Base-by-base conservation (phyloP, 2,888 invertebrate genomes). In the Pollenia labialis region DNA sequence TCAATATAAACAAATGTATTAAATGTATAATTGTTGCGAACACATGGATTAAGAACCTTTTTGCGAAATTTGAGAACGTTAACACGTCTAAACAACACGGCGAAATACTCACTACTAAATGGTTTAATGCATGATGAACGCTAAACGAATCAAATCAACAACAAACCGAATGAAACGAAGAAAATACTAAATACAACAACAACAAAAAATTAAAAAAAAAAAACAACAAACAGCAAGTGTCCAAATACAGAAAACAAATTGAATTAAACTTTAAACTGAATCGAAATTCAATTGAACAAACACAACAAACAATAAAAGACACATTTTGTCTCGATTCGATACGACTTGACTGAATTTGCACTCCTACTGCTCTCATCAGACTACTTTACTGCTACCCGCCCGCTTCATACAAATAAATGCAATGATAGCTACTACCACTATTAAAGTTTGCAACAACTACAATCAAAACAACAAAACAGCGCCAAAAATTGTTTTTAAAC, bases 101-200 rank as follows among this genome's bases (percentile, higher is more conserved):
- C 90, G 91, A 89, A 90, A 90, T 91, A 90, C 90, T 91, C 91
- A 90, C 90, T 90, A 92, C 91, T 91, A 88, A 91, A 86, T 77
- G 87, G 85, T 83, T 80, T 74, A 83, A 74, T 81, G 83, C 60
- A 77, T 72, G 76, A 66, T 75, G 64, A 76, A 87, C 75, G 77
- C 77, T 66, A 69, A 75, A 82, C 84, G 85, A 87, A 85, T 89
- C 88, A 81, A 88, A 85, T 87, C 74, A 81, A 79, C 76, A 68
- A 72, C 66, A 75, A 83, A 76, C 74, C 75, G 75, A 76, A 84
- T 50, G 56, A 81, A 66, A 85, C 68, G 79, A 85, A 80, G 58
- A 84, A 74, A 66, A 56, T 16, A 12, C n/a, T 32, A 0, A 56
- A 62, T 18, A 79, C 54, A 75, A 18, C 16, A 80, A 62, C 11